Evolutionary conservation across 37 sponge, comb jelly and placozoan genomes (phyloP).

Genomic region (Hormiphora californensis): DNA sequence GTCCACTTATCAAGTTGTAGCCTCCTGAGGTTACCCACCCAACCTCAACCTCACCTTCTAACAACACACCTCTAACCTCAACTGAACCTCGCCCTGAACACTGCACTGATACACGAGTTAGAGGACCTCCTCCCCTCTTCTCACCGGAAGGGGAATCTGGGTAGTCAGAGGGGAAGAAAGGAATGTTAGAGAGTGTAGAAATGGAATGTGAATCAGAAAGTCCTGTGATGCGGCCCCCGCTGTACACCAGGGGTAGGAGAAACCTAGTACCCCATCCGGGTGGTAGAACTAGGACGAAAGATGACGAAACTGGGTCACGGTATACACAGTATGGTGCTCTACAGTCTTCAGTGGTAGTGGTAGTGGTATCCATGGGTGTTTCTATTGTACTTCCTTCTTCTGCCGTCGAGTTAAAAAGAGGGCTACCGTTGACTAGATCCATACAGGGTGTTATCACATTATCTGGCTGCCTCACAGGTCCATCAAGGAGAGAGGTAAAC

Average conservation of each 20-base stretch:
- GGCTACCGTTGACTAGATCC: too few relatives aligned
- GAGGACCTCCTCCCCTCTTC: too few relatives aligned
- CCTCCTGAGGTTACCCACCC: too few relatives aligned
- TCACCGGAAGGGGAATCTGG: slow-evolving; percentile 31
- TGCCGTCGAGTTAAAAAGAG: too few relatives aligned
- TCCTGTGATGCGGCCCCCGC: not conserved
- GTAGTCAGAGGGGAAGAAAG: slow-evolving; percentile 18
- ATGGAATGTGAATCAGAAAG: slow-evolving; percentile 41
- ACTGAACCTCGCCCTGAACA: too few relatives aligned
- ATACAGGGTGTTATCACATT: too few relatives aligned
- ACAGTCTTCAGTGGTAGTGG: not conserved
- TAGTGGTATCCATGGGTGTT: not conserved
- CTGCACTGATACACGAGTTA: too few relatives aligned
- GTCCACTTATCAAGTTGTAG: too few relatives aligned
- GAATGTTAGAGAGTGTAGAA: not conserved
- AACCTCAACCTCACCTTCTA: too few relatives aligned
- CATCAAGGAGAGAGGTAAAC: too few relatives aligned
- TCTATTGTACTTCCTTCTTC: not conserved
- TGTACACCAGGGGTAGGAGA: slow-evolving; percentile 12
- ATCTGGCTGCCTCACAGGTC: too few relatives aligned
- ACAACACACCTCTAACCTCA: too few relatives aligned
- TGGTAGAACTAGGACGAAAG: not conserved
- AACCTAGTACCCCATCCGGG: not conserved
- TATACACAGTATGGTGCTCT: not conserved
- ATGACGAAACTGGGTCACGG: not conserved